Percentiles rank a stretch among this genome's conserved stretches.
Evolutionary conservation across 1,140 invertebrate genomes (phyloP).

Genomic region (Anoplolepis gracilipes): DNA sequence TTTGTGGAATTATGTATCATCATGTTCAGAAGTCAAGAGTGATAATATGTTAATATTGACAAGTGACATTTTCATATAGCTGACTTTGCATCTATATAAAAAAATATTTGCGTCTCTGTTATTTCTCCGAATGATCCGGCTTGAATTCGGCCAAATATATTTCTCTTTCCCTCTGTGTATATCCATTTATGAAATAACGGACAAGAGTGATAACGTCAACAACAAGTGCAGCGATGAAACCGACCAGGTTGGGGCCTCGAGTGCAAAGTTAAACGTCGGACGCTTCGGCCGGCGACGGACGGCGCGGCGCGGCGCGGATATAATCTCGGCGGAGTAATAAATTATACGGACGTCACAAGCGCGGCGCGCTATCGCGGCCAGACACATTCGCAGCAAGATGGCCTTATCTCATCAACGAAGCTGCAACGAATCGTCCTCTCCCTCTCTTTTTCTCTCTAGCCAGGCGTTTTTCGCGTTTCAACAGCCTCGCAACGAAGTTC

Average conservation of each 20-base stretch:
- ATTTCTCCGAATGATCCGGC: background rate
- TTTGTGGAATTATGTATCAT: background rate
- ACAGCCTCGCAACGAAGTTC: constrained; percentile 56
- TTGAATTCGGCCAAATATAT: background rate
- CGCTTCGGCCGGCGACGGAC: constrained; percentile 4
- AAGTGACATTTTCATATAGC: background rate
- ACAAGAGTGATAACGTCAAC: constrained; percentile 42
- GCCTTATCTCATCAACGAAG: constrained; percentile 78
- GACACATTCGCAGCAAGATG: constrained; percentile 76
- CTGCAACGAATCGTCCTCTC: constrained; percentile 71
- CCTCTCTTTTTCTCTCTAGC: constrained; percentile 48
- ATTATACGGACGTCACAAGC: constrained; percentile 75
- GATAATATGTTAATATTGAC: background rate
- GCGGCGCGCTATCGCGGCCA: constrained; percentile 76
- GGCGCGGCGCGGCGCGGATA: constrained; percentile 64
- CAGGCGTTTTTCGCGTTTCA: constrained; percentile 39
- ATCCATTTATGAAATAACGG: constrained; percentile 22
- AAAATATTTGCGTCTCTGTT: too few species aligned
- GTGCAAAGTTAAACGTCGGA: constrained; percentile 52
- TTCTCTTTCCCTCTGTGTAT: background rate
- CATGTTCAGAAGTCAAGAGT: background rate
- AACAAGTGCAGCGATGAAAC: constrained; percentile 41
- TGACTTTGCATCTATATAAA: background rate
- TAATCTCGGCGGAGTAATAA: constrained; percentile 77
- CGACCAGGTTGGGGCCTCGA: constrained; percentile 25